Base-by-base conservation (phyloP, 1,140 invertebrate species). In the Solenopsis invicta region DNA sequence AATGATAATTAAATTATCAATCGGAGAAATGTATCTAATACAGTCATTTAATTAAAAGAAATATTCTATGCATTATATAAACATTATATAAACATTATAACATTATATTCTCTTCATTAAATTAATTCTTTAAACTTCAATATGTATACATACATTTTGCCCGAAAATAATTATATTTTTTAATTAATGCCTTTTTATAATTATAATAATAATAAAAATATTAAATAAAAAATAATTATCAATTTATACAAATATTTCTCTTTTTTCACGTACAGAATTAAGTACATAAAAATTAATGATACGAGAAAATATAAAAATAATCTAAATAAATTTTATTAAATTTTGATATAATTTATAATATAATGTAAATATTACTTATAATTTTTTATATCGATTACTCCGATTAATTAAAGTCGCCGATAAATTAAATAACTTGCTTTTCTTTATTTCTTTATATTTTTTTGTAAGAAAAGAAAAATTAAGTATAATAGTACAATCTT, bases 161-260 rank as follows among this genome's bases (percentile, higher is more conserved):
- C 1, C 29, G 10, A 77, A 34, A 10, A 62, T 76, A 78, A 64
- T 77, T 78, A 10, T 5, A 77, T 62, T 12, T 12, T 24, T 61
- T 61, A 74, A 21, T 54, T 18, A 29, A 54, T 37, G 4, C n/a
- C n/a, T 18, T 56, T 37, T 61, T 76, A 24, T 29, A 61, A 61
- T 76, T 48, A 48, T 56, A 56, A 48, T 16, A 61, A 29, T 13
- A 18, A 64, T 64, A 18, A 6, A 64, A 64, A 64, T 16, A 64
- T 2, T 9, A 1, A 64, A 62, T 18, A 61, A 13, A 3, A 66
- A 21, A 29, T 21, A 66, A 41, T 66, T 3, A 0, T 37, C 0
- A 66, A 66, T 21, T n/a, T 10, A 29, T 45, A 21, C n/a, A 45
- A 45, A 66, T 66, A 41, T n/a, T 66, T 9, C 4, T 66, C 41